Conservation (phyloP, 2,113 vertebrate species). For the Mus musculus region GRCm39 chr6:105904501-105905000, state of each 20-base stretch:
- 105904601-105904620: not conserved
- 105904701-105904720: not conserved
- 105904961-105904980: not conserved
- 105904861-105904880: not conserved
- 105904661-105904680: not conserved
- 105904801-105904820: not conserved
- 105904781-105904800: not conserved
- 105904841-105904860: not conserved
- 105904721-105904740: not conserved
- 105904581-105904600: slow-evolving; percentile 2
- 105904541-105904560: too few relatives aligned
- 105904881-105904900: not conserved
- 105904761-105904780: not conserved
- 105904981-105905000: too few relatives aligned
- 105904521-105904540: too few relatives aligned
- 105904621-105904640: not conserved
- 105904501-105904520: too few relatives aligned
- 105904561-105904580: too few relatives aligned
- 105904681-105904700: not conserved
- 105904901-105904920: not conserved
- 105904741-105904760: not conserved
- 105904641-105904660: not conserved
- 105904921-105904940: not conserved
- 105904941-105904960: not conserved
- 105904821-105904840: not conserved